Conservation (phyloP, 2,888 invertebrate genomes). For the Uloborus plumipes region DNA sequence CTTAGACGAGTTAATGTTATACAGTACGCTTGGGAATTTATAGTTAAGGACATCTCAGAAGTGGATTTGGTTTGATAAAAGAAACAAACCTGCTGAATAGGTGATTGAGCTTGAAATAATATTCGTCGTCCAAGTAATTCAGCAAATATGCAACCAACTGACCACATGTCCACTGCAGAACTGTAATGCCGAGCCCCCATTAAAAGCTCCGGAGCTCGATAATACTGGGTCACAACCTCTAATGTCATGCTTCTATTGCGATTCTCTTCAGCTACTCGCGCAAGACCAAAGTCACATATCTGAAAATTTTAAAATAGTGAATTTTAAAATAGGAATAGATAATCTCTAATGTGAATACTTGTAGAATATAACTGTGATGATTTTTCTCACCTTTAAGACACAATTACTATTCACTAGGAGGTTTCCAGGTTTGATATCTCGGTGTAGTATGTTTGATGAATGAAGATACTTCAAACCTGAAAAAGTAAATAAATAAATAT, state of each 20-base stretch:
- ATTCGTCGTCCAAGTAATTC: conserved; percentile 95
- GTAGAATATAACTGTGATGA: background rate
- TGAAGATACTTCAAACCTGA: conserved; percentile 97
- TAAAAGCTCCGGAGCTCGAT: conserved; percentile 97
- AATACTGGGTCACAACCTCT: conserved; percentile 99
- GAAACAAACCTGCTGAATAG: conserved; percentile 86
- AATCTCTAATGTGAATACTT: too few species aligned
- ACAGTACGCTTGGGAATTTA: too few species aligned
- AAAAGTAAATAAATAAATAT: conserved; percentile 67
- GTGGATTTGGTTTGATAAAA: too few species aligned
- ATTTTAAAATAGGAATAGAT: conserved; percentile 1
- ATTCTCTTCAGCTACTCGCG: conserved; percentile 96
- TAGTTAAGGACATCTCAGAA: background rate
- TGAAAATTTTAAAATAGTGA: conserved; percentile 68
- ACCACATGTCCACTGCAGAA: conserved; percentile 98
- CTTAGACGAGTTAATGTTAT: too few species aligned
- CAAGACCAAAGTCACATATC: conserved; percentile 99
- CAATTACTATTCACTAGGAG: conserved; percentile 99
- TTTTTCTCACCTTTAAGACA: conserved; percentile 84
- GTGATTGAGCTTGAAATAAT: conserved; percentile 97
- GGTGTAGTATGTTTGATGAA: conserved; percentile 96
- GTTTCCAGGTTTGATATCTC: conserved; percentile 99
- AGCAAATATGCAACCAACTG: conserved; percentile 99
- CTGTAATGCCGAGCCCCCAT: conserved; percentile 99
- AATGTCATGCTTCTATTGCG: conserved; percentile 97